These are phyloP conservation scores for Hydropsyche tenuis DNA, from an alignment of 1,140 invertebrate genomes.

Conservation along the genomic window DNA sequence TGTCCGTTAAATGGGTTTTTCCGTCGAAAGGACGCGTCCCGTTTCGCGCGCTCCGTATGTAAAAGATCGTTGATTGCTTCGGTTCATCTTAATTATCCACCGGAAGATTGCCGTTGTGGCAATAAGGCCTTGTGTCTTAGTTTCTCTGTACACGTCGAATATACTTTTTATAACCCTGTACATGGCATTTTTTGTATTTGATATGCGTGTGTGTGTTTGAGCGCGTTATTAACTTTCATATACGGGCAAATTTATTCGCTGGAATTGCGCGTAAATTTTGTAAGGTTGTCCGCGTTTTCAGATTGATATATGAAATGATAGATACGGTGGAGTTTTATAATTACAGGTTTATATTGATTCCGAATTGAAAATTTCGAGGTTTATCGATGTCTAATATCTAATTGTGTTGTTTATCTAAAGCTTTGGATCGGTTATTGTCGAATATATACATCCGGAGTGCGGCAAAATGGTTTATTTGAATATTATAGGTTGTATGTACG, in stretches of 20 bases:
- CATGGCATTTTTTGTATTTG: not conserved
- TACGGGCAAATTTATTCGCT: not conserved
- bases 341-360: no score
- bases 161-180: conserved; percentile 21
- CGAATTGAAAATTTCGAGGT: no score
- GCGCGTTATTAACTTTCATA: conserved; percentile 5
- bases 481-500: no score
- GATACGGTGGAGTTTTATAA: no score
- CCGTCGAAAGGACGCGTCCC: not conserved
- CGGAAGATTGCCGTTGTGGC: conserved; percentile 43
- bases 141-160: conserved; percentile 35
- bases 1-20: not conserved
- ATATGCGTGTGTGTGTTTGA: no score
- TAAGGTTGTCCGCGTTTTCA: no score
- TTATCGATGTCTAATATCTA: no score
- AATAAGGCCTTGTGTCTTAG: conserved; percentile 44
- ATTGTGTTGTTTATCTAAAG: no score
- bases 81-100: conserved; percentile 44
- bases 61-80: not conserved
- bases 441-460: no score
- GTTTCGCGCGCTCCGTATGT: conserved; percentile 6
- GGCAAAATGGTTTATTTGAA: no score
- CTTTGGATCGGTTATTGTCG: no score
- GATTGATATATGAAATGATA: no score
- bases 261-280: not conserved